Evolutionary conservation across 2,113 vertebrate genomes (phyloP), one percentile per base, ranked within the genome.

Genomic region (Pelobates fuscus): DNA sequence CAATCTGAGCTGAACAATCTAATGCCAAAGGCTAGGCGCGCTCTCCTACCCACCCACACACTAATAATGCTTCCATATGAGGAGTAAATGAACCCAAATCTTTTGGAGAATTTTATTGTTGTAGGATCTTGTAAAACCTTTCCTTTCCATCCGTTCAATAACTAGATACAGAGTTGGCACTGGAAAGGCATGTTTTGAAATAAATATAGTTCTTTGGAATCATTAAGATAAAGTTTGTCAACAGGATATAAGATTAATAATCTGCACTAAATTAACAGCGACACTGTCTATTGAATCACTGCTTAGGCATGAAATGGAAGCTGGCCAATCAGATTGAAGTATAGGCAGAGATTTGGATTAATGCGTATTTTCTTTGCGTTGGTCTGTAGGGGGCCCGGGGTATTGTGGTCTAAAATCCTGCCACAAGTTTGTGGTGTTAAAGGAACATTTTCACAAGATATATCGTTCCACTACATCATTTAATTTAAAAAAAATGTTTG

Each of bases 181-280:
- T 0, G 55, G 5, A 27, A 5, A 25, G 41, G 27, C 64, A 54
- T 32, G 52, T 68, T 77, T 46, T 37, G 8, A 61, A 60, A 77
- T 76, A 76, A 67, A 61, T 61, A 32, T 61, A n/a, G 20, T 23
- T 46, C 65, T 26, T 52, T 61, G 64, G 64, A 68, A 14, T n/a
- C 12, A 3, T 24, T 41, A 21, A 60, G 52, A 57, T 77, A 77
- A 77, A 77, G 21, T 21, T 18, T 26, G 61, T 37, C 67, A 68
- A 68, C 73, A 77, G 73, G 73, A 77, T 68, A 61, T 68, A 68
- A 61, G n/a, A 77, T 61, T 21, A 67, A 68, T 77, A 37, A 59
- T 64, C 41, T 41, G 10, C 64, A 49, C 32, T 77, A 77, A 77
- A 77, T 67, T 77, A 77, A 26, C 54, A n/a, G 54, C 24, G 63